phyloP scores from a whole-genome alignment of 2,113 vertebrate genomes.

The Lophotis ruficrista region DNA sequence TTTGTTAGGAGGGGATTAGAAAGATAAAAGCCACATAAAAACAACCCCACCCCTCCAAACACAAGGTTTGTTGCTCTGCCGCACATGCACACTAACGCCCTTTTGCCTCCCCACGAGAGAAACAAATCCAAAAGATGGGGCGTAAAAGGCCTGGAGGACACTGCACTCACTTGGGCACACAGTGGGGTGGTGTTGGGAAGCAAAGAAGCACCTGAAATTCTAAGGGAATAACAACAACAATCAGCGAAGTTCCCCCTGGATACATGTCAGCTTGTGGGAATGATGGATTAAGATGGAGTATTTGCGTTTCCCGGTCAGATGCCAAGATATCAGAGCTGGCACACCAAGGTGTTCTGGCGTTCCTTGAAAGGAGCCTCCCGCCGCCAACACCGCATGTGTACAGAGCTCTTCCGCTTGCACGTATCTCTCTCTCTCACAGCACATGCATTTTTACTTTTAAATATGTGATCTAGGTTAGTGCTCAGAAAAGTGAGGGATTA shows the following conservation, averaged over 20 bases:
- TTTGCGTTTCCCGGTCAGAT: constrained; percentile 48
- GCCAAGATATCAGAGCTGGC: constrained; percentile 29
- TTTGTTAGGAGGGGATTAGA: not conserved
- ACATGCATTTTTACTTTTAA: not conserved
- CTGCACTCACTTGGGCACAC: not conserved
- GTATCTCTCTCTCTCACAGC: not conserved
- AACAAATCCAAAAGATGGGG: not conserved
- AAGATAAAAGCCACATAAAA: not conserved
- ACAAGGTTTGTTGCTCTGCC: not conserved
- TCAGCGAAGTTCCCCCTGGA: constrained; percentile 30
- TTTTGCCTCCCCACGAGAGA: not conserved
- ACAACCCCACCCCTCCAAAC: not conserved
- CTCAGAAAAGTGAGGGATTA: constrained; percentile 2
- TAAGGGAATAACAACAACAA: constrained; percentile 31
- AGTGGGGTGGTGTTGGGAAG: not conserved
- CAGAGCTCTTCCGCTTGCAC: not conserved
- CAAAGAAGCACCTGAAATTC: constrained; percentile 34
- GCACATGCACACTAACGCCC: not conserved
- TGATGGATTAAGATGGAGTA: constrained; percentile 38
- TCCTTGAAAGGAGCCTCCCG: not conserved
- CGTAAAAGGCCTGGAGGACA: not conserved
- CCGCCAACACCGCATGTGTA: not conserved
- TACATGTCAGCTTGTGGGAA: constrained; percentile 9
- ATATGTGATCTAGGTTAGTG: not conserved
- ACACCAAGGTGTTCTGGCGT: not conserved